Base-by-base conservation (phyloP, 1,140 invertebrate genomes). In the Habropoda laboriosa region DNA sequence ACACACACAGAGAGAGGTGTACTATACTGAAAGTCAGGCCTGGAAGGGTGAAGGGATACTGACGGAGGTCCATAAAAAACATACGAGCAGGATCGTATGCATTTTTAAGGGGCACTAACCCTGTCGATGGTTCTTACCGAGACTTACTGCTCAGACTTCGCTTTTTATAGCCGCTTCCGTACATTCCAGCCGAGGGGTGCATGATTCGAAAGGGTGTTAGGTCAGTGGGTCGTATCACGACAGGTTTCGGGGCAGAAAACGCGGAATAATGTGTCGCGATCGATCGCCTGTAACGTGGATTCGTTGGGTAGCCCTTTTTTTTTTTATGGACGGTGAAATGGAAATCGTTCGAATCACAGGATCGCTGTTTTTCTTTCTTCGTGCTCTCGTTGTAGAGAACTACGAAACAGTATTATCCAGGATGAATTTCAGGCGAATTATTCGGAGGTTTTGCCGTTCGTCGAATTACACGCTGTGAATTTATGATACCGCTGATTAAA, bases 91-190 rank as follows among this genome's bases (percentile, higher is more conserved):
- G 82, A 67, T 85, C 61, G 72, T 84, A 84, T 81, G 67, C 79
- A 80, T 81, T 85, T 85, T 85, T 85, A 85, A 84, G 61, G 40
- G 68, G 83, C 67, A 85, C 81, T 85, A 85, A 85, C 83, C 71
- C 71, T 76, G 81, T 80, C 83, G 79, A 83, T 85, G 71, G 71
- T 83, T 73, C 83, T 83, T 83, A 85, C 76, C 57, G 57, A 40
- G 51, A 83, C 83, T 85, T 85, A 85, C 58, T 71, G 81, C 71
- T 71, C 71, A 57, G 58, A 75, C 77, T 83, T 75, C 40, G 71
- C 40, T 68, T 68, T 85, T 85, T 85, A 85, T 72, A 66, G 66
- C 21, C 42, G 58, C 30, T 83, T 68, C 47, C 49, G 49, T 35
- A 70, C 64, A 70, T 78, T 53, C 66, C 47, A 12, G 30, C 30